Base-by-base conservation (phyloP, 1,140 invertebrate species). In the Mycetomoellerius zeteki region DNA sequence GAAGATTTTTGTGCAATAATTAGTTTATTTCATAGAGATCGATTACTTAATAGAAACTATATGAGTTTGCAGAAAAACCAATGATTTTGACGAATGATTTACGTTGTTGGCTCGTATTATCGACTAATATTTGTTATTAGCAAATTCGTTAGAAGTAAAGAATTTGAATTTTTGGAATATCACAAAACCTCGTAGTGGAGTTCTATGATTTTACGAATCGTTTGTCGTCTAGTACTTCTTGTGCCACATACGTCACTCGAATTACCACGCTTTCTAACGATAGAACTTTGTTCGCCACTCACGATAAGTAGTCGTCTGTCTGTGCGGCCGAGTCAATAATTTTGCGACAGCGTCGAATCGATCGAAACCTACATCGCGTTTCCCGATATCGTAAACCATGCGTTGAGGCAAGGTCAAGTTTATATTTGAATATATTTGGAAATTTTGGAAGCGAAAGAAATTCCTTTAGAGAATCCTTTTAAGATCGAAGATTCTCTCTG, bases 221-320 rank as follows among this genome's bases (percentile, higher is more conserved):
- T 76, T 80, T 80, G 80, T 78, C 52, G 89, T 75, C 8, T 77
- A 88, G 81, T 77, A 82, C 85, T 90, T 90, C 89, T 90, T 89
- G 81, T 86, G 89, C 89, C 86, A 90, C 89, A 88, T 90, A 90
- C 89, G 89, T 90, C 81, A 88, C 86, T 82, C 86, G 89, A 77
- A 85, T 90, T 89, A 90, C 86, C 89, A 90, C 89, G 89, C 89
- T 90, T 90, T 90, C 89, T 90, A 90, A 90, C 89, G 88, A 90
- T 90, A 90, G 89, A 86, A 71, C 88, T 78, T 88, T 76, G 88
- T 89, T 88, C 81, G 60, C 77, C 82, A 64, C 84, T 88, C 86
- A 62, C 86, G 87, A 91, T 88, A 84, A 75, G 69, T 84, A 60
- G 65, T 52, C 77, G 64, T 80, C 62, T 67, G 54, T 80, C 52